A percentile compares a stretch with the other conserved stretches of the same genome.
phyloP scores from a whole-genome alignment of 2,888 invertebrate species.

The Chloroclysta siterata region DNA sequence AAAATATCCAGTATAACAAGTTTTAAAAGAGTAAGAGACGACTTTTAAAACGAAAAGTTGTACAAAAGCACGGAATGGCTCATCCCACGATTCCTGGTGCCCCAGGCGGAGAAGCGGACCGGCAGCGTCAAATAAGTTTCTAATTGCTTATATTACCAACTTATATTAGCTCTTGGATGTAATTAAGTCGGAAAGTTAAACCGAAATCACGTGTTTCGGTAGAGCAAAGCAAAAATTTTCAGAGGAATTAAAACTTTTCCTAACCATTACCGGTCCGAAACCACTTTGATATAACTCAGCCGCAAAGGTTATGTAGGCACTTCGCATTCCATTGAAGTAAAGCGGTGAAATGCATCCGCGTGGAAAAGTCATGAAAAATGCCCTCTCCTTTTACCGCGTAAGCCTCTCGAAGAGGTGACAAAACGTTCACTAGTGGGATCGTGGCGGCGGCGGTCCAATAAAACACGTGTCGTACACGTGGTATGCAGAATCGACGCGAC shows the following conservation, averaged over 20 bases:
- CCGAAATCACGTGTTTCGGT: constrained; percentile 69
- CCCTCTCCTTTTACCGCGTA: constrained; percentile 62
- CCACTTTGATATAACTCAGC: constrained; percentile 63
- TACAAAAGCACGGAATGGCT: constrained; percentile 82
- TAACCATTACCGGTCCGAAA: constrained; percentile 34
- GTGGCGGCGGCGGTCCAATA: constrained; percentile 56
- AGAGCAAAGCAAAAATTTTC: constrained; percentile 44
- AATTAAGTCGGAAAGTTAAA: constrained; percentile 80
- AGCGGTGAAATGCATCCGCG: constrained; percentile 68
- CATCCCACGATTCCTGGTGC: constrained; percentile 81
- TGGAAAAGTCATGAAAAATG: constrained; percentile 73
- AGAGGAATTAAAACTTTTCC: constrained; percentile 45
- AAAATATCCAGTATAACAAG: constrained; percentile 83
- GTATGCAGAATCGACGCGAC: constrained; percentile 39
- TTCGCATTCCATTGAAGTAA: constrained; percentile 65
- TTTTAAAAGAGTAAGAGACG: constrained; percentile 81
- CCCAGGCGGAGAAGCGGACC: constrained; percentile 80
- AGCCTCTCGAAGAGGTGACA: constrained; percentile 71
- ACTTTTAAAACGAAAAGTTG: constrained; percentile 85
- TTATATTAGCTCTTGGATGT: constrained; percentile 81
- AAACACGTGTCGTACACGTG: constrained; percentile 60
- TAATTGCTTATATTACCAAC: constrained; percentile 85
- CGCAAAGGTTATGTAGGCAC: constrained; percentile 58
- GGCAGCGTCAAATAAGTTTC: constrained; percentile 84
- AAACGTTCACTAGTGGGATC: constrained; percentile 59